A percentile compares a stretch with the other conserved stretches of the same genome.
Evolutionary conservation across 2,113 vertebrate genomes (phyloP).

Genomic region (Festucalex cinctus): DNA sequence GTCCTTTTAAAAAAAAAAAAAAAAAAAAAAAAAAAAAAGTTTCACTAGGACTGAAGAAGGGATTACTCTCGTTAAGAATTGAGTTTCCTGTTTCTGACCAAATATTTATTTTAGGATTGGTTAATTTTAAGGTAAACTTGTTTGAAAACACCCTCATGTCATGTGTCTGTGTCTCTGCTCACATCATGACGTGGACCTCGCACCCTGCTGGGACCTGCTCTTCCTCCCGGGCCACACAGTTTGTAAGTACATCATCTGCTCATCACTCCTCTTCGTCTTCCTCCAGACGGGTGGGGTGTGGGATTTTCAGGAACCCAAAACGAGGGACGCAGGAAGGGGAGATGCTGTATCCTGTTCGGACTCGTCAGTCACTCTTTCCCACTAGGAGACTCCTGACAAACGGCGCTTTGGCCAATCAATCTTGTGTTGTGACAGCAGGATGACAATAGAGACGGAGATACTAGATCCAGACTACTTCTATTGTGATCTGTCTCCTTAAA

Average conservation of each 20-base stretch:
- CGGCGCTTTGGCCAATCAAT: constrained; percentile 53
- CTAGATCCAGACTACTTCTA: constrained; percentile 62
- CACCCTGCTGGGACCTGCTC: constrained; percentile 41
- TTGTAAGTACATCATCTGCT: constrained; percentile 75
- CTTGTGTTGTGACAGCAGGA: constrained; percentile 55
- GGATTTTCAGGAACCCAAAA: constrained; percentile 46
- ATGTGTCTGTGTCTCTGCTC: constrained; percentile 14
- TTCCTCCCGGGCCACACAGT: constrained; percentile 60
- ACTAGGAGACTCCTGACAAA: constrained; percentile 56
- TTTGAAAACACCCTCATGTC: constrained; percentile 15
- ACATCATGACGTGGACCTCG: constrained; percentile 11
- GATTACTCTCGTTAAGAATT: constrained; percentile 44
- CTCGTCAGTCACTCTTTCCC: constrained; percentile 68
- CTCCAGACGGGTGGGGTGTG: constrained; percentile 7
- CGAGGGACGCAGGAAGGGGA: constrained; percentile 53
- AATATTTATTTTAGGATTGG: constrained; percentile 43
- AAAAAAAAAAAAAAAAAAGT: too few species aligned
- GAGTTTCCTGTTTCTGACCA: constrained; percentile 47
- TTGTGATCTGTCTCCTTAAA: constrained; percentile 59
- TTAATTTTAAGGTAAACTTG: neutral
- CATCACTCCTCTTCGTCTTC: constrained; percentile 58
- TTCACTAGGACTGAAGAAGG: constrained; percentile 28
- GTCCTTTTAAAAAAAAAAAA: too few species aligned
- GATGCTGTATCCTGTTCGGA: constrained; percentile 68
- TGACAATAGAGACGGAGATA: constrained; percentile 66